Evolutionary conservation across 1,140 invertebrate species (phyloP).

Genomic region (Macrotrachela quadricornifera): DNA sequence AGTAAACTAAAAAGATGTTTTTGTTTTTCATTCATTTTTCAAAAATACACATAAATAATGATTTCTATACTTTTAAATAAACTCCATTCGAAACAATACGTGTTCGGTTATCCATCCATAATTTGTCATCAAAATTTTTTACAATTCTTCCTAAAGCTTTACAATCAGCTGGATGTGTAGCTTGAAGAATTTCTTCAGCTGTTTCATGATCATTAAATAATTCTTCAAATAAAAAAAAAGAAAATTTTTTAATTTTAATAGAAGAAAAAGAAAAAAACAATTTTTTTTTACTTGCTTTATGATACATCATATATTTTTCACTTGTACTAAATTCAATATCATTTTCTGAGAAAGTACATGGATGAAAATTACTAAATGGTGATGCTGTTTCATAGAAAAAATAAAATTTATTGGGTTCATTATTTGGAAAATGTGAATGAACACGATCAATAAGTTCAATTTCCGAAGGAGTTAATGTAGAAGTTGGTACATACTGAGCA

Average conservation of each 20-base stretch:
- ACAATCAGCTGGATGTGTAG: not conserved
- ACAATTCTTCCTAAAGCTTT: slow-evolving; percentile 10
- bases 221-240: not conserved
- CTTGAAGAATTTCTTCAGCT: slow-evolving; percentile 5
- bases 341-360: slow-evolving; percentile 12
- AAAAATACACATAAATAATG: no score
- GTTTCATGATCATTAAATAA: slow-evolving; percentile 9
- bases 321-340: slow-evolving; percentile 15
- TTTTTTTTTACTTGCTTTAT: slow-evolving; percentile 17
- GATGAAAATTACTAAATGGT: slow-evolving; percentile 19
- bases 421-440: no score
- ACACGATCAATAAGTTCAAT: no score
- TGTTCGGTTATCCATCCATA: not conserved
- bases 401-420: slow-evolving; percentile 9
- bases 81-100: no score
- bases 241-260: no score
- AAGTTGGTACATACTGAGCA: no score
- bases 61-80: no score
- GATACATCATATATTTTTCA: slow-evolving; percentile 25
- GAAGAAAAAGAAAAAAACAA: not conserved
- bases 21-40: no score
- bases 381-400: slow-evolving; percentile 13
- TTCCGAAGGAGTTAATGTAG: no score
- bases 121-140: slow-evolving; percentile 5
- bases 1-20: slow-evolving; percentile 12